phyloP scores from a whole-genome alignment of 2,797 vertebrate species.

The Galagoides demidoff region DNA sequence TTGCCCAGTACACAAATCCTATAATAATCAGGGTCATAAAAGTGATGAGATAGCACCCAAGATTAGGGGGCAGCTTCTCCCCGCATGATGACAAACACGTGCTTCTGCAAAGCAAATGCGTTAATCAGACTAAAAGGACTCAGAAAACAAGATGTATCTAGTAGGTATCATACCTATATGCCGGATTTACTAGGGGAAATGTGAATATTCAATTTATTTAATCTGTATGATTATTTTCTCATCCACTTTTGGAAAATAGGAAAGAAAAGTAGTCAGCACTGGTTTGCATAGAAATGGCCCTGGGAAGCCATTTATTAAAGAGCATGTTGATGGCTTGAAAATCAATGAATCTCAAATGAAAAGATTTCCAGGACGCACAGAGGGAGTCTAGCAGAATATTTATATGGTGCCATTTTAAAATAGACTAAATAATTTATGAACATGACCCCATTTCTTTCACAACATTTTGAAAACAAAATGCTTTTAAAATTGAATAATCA shows the following conservation, averaged over 20 bases:
- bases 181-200: neutral
- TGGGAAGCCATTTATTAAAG: slow-evolving; percentile 33
- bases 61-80: neutral
- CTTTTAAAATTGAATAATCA: slow-evolving; percentile 39
- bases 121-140: slow-evolving; percentile 13
- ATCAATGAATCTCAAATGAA: neutral
- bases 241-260: neutral
- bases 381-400: neutral
- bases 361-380: neutral
- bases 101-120: neutral
- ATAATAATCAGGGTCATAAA: slow-evolving; percentile 58
- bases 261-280: slow-evolving; percentile 9
- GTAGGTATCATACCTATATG: neutral
- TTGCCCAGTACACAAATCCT: slow-evolving; percentile 34
- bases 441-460: neutral
- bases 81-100: neutral
- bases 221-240: neutral
- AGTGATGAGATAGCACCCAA: neutral
- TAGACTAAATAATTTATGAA: slow-evolving; percentile 56
- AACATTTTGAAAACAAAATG: slow-evolving; percentile 44
- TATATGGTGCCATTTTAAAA: neutral
- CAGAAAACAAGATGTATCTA: neutral
- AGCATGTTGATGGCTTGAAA: neutral
- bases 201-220: neutral
- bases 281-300: slow-evolving; percentile 17